Evolutionary conservation across 2,797 vertebrate species (phyloP), one percentile per base, ranked within the genome.

Genomic region (Amblyopsis hoosieri): DNA sequence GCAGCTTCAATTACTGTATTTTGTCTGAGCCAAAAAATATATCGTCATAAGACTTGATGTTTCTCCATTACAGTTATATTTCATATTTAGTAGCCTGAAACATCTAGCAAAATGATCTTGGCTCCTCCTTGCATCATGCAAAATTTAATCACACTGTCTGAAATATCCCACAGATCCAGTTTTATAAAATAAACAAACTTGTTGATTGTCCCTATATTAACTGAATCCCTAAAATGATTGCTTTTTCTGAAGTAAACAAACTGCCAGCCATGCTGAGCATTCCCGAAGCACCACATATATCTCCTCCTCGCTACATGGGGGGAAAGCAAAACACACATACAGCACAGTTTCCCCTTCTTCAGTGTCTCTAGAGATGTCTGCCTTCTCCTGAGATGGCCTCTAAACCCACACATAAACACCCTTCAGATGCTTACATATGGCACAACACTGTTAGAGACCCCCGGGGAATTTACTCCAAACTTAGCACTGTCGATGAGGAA

Each of bases 361-460:
- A 29, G 31, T 9, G 29, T 71, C 79, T 64, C 15, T 0, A 69
- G 85, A 79, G 82, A 83, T 74, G 69, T n/a, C 46, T 71, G 42
- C 54, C 60, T 70, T 62, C 78, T 76, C 86, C 55, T 9, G 71
- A 81, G 79, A 84, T 55, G 66, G 70, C 47, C 29, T 70, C 15
- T 58, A 78, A 80, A 73, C 64, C 65, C 51, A 57, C 70, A 84
- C 87, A 87, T 83, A 90, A 87, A 90, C 83, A 90, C 69, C 85
- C 85, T 60, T 87, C 76, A 90, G 88, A 85, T 85, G 80, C 89
- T 87, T 86, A 77, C 83, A 78, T 76, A 71, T 45, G 53, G 62
- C 70, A 46, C 66, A n/a, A 49, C 51, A 9, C 71, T 45, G 69
- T 51, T 0, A 57, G 62, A 66, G 64, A 59, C 72, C 86, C 52